Conservation (phyloP, 37 sponge, comb jelly and placozoan species). For the Crambe crambe region DNA sequence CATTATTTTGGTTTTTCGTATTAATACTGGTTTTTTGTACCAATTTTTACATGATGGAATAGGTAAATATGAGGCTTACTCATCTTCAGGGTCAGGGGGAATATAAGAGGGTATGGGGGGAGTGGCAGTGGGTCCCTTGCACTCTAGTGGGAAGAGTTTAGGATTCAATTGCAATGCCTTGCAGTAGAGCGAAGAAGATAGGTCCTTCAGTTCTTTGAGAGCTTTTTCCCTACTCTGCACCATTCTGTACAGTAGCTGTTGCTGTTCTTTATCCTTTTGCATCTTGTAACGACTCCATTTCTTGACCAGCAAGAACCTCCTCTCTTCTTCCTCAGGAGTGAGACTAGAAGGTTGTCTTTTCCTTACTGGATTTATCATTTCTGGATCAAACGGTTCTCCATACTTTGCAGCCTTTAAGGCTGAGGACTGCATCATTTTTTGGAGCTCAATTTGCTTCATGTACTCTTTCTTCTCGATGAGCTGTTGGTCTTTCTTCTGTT, state of each 20-base stretch:
- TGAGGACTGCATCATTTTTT: slow-evolving; percentile 45
- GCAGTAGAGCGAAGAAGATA: slow-evolving; percentile 65
- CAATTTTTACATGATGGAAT: neutral
- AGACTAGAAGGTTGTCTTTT: slow-evolving; percentile 50
- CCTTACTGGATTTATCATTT: slow-evolving; percentile 82
- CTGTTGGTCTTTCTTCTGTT: slow-evolving; percentile 39
- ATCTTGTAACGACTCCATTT: slow-evolving; percentile 68
- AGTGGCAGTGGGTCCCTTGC: slow-evolving; percentile 56
- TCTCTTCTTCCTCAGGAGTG: slow-evolving; percentile 60
- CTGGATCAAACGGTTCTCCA: slow-evolving; percentile 86
- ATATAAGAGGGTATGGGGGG: slow-evolving; percentile 65
- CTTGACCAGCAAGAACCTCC: slow-evolving; percentile 63
- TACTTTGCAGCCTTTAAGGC: slow-evolving; percentile 55
- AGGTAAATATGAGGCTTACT: neutral
- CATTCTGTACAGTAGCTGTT: slow-evolving; percentile 33
- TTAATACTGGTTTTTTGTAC: neutral
- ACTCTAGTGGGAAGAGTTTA: slow-evolving; percentile 63
- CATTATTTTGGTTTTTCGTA: neutral
- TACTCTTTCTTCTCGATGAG: slow-evolving; percentile 49
- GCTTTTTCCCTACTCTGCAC: slow-evolving; percentile 68
- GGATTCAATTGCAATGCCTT: slow-evolving; percentile 56
- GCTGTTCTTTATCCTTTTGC: slow-evolving; percentile 61
- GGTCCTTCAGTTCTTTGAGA: slow-evolving; percentile 71
- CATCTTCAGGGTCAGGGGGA: slow-evolving; percentile 75
- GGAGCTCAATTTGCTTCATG: slow-evolving; percentile 45